Base-by-base conservation (phyloP, 2,888 invertebrate species). In the Netelia fuscicornis region DNA sequence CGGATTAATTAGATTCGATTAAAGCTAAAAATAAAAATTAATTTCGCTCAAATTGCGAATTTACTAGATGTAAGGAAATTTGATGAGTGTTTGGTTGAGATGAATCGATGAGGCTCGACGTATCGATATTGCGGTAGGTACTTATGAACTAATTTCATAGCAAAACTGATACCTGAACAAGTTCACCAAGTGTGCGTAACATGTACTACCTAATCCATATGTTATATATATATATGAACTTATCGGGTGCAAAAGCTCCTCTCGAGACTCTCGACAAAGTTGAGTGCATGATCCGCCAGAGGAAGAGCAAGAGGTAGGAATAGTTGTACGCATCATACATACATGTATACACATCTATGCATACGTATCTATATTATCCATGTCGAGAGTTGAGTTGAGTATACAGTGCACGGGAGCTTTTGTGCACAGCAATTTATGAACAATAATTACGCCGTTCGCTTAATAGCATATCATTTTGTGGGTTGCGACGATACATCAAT, bases 401-500 rank as follows among this genome's bases (percentile, higher is more conserved):
- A 44, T 65, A 81, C 56, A 64, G 30, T 60, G 71, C 52, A 30
- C 62, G 44, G 70, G 37, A 13, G 54, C 60, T 79, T 75, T 82
- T 75, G 54, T 60, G 82, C 84, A 76, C 75, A 75, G 74, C 80
- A 87, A 89, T 90, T 88, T 86, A 85, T 84, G 86, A 83, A 85
- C 86, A 88, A 88, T 90, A 89, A 88, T 89, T 88, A 88, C 84
- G 87, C 81, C 67, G 83, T 83, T 83, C 80, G 65, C 74, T 86
- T 87, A 88, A 90, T 90, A 88, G 88, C 87, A 89, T 87, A 88
- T 90, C 88, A 87, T 89, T 90, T 89, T 72, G 87, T 86, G 81
- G 78, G 85, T 74, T 84, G 81, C 86, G 83, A 86, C 86, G 85
- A 88, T 89, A 87, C 85, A 88, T 88, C 88, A 88, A 82, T 58